Percentiles rank a stretch among this genome's conserved stretches.
phyloP scores from a whole-genome alignment of 2,113 vertebrate species.

The Taxidea taxus region DNA sequence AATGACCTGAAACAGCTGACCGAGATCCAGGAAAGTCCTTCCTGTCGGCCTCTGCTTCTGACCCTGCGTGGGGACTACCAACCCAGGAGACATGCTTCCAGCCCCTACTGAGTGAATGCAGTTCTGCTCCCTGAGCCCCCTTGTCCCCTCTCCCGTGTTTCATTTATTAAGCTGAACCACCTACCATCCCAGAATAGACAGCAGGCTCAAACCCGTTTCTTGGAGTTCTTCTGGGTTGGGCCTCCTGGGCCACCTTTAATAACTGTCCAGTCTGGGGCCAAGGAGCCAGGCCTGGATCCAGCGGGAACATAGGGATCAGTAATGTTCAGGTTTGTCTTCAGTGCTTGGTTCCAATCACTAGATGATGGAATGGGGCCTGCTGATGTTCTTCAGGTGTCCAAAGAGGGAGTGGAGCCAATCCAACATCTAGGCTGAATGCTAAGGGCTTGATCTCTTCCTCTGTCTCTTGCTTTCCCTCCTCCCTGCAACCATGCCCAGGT shows the following conservation, averaged over 20 bases:
- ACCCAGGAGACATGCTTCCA: neutral
- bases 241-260: neutral
- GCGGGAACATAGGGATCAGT: neutral
- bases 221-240: neutral
- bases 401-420: neutral
- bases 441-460: neutral
- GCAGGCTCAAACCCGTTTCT: neutral
- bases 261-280: neutral
- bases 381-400: neutral
- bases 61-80: neutral
- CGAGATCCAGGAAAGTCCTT: neutral
- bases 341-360: neutral
- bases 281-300: neutral
- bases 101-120: neutral
- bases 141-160: neutral
- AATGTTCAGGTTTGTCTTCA: neutral
- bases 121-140: neutral
- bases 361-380: neutral
- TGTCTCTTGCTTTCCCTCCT: neutral
- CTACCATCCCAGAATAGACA: neutral
- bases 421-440: neutral
- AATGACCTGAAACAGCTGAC: neutral
- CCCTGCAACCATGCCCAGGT: no score
- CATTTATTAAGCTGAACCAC: neutral
- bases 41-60: neutral